A percentile compares a stretch with the other conserved stretches of the same genome.
Conservation (phyloP, 2,888 invertebrate genomes). For the Mesorhabditis belari region DNA sequence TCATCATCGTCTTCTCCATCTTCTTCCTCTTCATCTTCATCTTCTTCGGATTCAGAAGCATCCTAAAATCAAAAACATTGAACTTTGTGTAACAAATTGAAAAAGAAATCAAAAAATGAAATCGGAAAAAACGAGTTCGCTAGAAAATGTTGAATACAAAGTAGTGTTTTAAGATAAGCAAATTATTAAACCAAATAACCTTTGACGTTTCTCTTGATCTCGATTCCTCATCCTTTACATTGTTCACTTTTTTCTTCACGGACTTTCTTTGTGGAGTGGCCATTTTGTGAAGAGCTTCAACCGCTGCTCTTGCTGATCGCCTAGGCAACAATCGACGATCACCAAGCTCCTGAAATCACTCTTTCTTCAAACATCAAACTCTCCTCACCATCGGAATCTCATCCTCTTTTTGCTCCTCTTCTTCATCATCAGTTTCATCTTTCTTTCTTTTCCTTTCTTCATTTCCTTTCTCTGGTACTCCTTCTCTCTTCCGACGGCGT, state of each 20-base stretch:
- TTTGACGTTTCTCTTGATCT: neutral
- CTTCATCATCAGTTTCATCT: slow-evolving; percentile 9
- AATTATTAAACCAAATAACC: neutral
- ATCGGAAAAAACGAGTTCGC: neutral
- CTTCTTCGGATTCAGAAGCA: slow-evolving; percentile 13
- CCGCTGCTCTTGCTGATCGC: no score
- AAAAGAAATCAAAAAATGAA: neutral
- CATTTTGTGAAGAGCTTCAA: no score
- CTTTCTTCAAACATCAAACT: no score
- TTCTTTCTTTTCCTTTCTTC: slow-evolving; percentile 39
- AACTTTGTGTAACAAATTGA: neutral
- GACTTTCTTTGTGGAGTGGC: no score
- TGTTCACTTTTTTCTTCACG: no score
- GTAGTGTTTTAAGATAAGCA: neutral
- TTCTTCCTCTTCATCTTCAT: slow-evolving; percentile 55
- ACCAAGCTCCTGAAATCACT: no score
- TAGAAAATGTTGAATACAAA: no score
- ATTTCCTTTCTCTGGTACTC: slow-evolving; percentile 18
- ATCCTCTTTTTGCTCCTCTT: slow-evolving; percentile 16
- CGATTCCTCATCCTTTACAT: neutral
- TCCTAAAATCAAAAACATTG: no score
- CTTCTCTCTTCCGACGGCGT: slow-evolving; percentile 44
- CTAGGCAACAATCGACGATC: no score
- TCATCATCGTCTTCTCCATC: slow-evolving; percentile 59
- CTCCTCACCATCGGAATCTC: slow-evolving; percentile 7